Evolutionary conservation across 2,113 vertebrate species (phyloP).

Genomic region (Melanerpes aurifrons): DNA sequence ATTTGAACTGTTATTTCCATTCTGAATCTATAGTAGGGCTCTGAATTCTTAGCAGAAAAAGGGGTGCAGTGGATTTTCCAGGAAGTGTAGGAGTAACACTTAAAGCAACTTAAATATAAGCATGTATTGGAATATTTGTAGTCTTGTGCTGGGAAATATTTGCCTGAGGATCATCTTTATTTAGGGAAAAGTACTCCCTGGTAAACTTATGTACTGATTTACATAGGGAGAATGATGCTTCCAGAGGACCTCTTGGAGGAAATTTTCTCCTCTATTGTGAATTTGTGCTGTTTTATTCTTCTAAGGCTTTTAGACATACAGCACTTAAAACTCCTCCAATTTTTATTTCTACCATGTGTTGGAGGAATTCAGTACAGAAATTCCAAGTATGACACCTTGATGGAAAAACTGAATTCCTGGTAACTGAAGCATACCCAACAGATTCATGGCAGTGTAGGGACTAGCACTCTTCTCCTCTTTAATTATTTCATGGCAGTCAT

Average conservation of each 20-base stretch:
- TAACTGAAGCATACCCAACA: neutral
- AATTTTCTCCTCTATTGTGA: slow-evolving; percentile 5
- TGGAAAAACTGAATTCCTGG: neutral
- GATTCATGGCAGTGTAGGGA: neutral
- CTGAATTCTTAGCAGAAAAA: neutral
- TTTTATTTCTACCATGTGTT: slow-evolving; percentile 31
- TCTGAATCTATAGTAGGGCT: neutral
- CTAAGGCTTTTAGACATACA: neutral
- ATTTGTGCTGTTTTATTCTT: slow-evolving; percentile 22
- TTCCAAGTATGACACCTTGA: neutral
- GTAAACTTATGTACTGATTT: neutral
- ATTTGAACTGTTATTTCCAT: neutral
- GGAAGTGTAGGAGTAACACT: neutral
- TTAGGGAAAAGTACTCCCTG: neutral
- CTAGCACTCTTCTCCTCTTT: neutral
- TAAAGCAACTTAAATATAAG: neutral
- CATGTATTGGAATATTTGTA: neutral
- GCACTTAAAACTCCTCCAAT: neutral
- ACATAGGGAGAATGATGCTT: neutral
- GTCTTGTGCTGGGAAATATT: neutral
- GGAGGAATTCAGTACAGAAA: slow-evolving; percentile 20
- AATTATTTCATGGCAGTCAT: neutral
- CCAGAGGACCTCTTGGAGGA: neutral
- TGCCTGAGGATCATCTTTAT: neutral
- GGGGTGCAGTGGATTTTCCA: neutral